phyloP scores from a whole-genome alignment of 2,113 vertebrate species.

The Phocoena sinus region DNA sequence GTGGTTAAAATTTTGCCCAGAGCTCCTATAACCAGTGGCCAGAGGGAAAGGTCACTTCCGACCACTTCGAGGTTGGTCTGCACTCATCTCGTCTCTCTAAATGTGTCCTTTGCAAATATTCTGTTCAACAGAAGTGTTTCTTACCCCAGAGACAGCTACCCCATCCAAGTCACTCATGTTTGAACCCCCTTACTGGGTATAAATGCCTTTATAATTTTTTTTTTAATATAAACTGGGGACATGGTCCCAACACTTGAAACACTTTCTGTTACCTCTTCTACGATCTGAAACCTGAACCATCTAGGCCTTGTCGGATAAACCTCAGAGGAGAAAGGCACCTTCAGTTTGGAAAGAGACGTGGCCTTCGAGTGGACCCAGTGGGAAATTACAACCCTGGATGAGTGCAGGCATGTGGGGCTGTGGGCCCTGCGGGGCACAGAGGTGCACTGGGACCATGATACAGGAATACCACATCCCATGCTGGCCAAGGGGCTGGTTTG shows the following conservation, averaged over 20 bases:
- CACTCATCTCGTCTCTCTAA: accelerated
- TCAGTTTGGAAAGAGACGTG: not conserved
- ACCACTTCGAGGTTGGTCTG: accelerated
- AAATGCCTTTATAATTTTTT: not conserved
- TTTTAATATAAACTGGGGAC: not conserved
- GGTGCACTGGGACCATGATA: not conserved
- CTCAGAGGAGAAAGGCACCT: not conserved
- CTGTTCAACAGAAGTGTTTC: not conserved
- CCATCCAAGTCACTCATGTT: not conserved
- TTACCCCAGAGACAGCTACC: accelerated
- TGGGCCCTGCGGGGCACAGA: not conserved
- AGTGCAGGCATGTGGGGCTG: not conserved
- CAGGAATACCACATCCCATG: not conserved
- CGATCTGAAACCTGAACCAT: not conserved
- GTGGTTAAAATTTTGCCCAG: not conserved
- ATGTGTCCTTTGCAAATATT: not conserved
- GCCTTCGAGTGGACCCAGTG: not conserved
- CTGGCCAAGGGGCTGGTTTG: not conserved
- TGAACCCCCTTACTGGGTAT: not conserved
- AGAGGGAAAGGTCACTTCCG: not conserved
- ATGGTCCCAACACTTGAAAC: not conserved
- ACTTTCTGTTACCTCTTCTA: not conserved
- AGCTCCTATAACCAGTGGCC: not conserved
- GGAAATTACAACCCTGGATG: no score
- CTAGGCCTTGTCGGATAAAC: not conserved